Evolutionary conservation across 2,113 vertebrate species (phyloP), one percentile per base, ranked within the genome.

Genomic region (Oplegnathus fasciatus): DNA sequence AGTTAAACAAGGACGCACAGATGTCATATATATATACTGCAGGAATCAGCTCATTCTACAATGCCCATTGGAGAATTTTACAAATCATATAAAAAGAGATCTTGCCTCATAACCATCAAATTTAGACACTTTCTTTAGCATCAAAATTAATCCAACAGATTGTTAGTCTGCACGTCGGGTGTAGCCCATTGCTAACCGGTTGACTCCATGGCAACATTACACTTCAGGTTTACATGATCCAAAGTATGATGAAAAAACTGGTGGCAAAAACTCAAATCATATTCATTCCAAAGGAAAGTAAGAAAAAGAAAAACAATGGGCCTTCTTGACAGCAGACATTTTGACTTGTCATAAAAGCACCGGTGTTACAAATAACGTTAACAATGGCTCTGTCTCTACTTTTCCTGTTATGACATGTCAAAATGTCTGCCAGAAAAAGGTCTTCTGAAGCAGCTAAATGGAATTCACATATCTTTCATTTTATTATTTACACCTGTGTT

Each of bases 331-430:
- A 65, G 24, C 15, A 65, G 46, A 54, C 46, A 65, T 52, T 75
- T 64, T 42, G 61, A 77, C 75, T 52, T 28, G 30, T n/a, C 26
- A 11, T 64, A 52, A 64, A 34, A 76, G 22, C 30, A 18, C 22
- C 37, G 32, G 32, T 54, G 32, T 42, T 57, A 40, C 24, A 34
- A 50, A 17, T 70, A 37, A 65, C 13, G 24, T 24, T 40, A 20
- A 64, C 60, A 66, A 67, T 66, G n/a, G 37, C 75, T 78, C 34
- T 30, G 32, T 42, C 32, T 18, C 26, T n/a, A 62, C 50, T 44
- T 32, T 6, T 57, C 18, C 14, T 5, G 42, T n/a, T n/a, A 34
- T 40, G 32, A 54, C 42, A 17, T 46, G 44, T 46, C 44, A 46
- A 46, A 46, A 40, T 13, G 58, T 52, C 30, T 30, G 9, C 60